Percentiles rank a stretch among this genome's conserved stretches.
phyloP scores from a whole-genome alignment of 2,797 vertebrate genomes.

The Enteromius radiatus region DNA sequence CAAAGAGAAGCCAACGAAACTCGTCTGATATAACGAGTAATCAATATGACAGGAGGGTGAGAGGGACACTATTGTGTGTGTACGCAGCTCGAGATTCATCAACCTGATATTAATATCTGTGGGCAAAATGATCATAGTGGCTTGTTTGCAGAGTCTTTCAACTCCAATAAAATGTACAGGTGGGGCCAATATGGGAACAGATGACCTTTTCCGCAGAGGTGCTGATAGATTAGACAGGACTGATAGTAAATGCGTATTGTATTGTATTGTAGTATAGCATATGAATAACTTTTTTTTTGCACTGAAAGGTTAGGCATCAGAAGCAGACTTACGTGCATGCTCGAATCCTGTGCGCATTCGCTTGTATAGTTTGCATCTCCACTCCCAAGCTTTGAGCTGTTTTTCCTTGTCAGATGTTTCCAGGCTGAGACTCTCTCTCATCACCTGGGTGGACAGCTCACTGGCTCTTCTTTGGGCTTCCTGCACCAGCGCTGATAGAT shows the following conservation, averaged over 20 bases:
- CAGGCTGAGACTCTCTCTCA: conserved; percentile 79
- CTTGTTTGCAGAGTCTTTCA: conserved; percentile 30
- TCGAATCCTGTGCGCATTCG: conserved; percentile 91
- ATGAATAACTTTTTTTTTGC: conserved; percentile 14
- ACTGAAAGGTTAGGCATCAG: not conserved
- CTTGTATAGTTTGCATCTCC: conserved; percentile 89
- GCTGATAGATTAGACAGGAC: conserved; percentile 11
- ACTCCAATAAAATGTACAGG: conserved; percentile 35
- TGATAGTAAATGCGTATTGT: conserved; percentile 26
- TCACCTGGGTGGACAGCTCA: conserved; percentile 82
- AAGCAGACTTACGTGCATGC: conserved; percentile 84
- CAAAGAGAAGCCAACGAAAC: conserved; percentile 48
- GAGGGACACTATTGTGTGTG: conserved; percentile 38
- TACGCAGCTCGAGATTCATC: conserved; percentile 37
- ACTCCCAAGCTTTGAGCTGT: conserved; percentile 90
- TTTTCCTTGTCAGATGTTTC: conserved; percentile 89
- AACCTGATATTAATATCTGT: conserved; percentile 48
- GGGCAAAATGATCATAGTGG: conserved; percentile 24
- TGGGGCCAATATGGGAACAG: conserved; percentile 6
- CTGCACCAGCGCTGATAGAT: conserved; percentile 82
- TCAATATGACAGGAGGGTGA: conserved; percentile 29
- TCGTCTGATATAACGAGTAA: conserved; percentile 45
- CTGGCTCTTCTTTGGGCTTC: conserved; percentile 88
- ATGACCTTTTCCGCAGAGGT: conserved; percentile 40
- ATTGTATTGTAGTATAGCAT: not conserved